Percentiles rank a stretch among this genome's conserved stretches.
Evolutionary conservation across 30 jellyfish, hydroid and myxozoan species (phyloP).

Genomic region (Catostylus mosaicus): DNA sequence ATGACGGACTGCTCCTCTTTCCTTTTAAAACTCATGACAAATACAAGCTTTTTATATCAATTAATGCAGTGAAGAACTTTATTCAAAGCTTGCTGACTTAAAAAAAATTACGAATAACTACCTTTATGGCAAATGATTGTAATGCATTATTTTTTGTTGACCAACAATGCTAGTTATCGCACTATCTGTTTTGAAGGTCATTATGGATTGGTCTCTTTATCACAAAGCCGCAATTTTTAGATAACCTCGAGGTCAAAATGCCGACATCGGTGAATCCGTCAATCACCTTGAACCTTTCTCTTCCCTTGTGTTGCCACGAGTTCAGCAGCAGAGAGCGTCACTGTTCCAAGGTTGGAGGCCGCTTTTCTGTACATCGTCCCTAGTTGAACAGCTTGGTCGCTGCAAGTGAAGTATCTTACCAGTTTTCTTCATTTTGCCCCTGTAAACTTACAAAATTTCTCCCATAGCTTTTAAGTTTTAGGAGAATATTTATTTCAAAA

Average conservation of each 20-base stretch:
- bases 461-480: background rate
- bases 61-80: too few species aligned
- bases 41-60: background rate
- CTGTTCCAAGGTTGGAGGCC: constrained; percentile 42
- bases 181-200: too few species aligned
- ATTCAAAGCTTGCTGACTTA: too few species aligned
- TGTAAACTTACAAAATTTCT: background rate
- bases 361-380: background rate
- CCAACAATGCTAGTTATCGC: too few species aligned
- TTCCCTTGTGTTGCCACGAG: constrained; percentile 65
- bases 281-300: constrained; percentile 27
- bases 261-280: constrained; percentile 25
- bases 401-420: constrained; percentile 5
- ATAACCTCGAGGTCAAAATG: constrained; percentile 16
- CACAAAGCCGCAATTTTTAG: constrained; percentile 3
- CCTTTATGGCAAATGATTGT: too few species aligned
- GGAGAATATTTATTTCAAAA: background rate
- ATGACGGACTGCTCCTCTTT: constrained; percentile 42
- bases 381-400: background rate
- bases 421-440: constrained; percentile 1
- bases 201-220: background rate
- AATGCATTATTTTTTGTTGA: too few species aligned
- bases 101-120: too few species aligned
- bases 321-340: constrained; percentile 52
- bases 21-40: constrained; percentile 42